Percentiles rank a stretch among this genome's conserved stretches.
phyloP scores from a whole-genome alignment of 2,888 invertebrate species.

The Dermolepida albohirtum region DNA sequence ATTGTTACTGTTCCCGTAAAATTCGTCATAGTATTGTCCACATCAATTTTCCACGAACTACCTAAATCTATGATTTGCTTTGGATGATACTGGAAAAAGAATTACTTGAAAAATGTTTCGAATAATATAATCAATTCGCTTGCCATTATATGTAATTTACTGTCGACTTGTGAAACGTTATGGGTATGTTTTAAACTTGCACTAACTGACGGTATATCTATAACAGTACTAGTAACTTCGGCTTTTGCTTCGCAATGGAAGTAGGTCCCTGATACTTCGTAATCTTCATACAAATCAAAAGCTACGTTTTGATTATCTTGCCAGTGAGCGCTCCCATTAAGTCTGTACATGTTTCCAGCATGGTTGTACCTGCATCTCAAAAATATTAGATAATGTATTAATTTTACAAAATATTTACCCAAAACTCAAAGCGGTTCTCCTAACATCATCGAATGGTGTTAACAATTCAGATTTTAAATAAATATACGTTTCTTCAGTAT shows the following conservation, averaged over 20 bases:
- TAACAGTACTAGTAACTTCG: slow-evolving; percentile 70
- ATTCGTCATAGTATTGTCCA: slow-evolving; percentile 70
- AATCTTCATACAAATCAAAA: slow-evolving; percentile 68
- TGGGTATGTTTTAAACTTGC: slow-evolving; percentile 70
- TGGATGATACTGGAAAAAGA: slow-evolving; percentile 73
- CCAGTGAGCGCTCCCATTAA: slow-evolving; percentile 71
- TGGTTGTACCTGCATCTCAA: slow-evolving; percentile 66
- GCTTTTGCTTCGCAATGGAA: slow-evolving; percentile 67
- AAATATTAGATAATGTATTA: neutral
- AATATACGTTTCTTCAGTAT: slow-evolving; percentile 65
- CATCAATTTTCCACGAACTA: slow-evolving; percentile 77
- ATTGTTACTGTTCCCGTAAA: slow-evolving; percentile 75
- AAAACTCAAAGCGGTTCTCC: slow-evolving; percentile 67
- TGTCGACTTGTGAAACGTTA: slow-evolving; percentile 66
- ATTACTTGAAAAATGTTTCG: neutral
- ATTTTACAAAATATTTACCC: slow-evolving; percentile 61
- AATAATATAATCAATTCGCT: slow-evolving; percentile 40
- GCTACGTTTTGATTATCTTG: slow-evolving; percentile 71
- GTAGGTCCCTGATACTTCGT: slow-evolving; percentile 62
- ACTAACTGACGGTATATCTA: slow-evolving; percentile 70
- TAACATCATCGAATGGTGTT: slow-evolving; percentile 72
- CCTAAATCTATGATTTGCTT: slow-evolving; percentile 76
- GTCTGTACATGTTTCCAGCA: slow-evolving; percentile 65
- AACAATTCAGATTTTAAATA: slow-evolving; percentile 65
- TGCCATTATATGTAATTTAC: slow-evolving; percentile 68